Base-by-base conservation (phyloP, 2,113 vertebrate genomes). In the Solea senegalensis region DNA sequence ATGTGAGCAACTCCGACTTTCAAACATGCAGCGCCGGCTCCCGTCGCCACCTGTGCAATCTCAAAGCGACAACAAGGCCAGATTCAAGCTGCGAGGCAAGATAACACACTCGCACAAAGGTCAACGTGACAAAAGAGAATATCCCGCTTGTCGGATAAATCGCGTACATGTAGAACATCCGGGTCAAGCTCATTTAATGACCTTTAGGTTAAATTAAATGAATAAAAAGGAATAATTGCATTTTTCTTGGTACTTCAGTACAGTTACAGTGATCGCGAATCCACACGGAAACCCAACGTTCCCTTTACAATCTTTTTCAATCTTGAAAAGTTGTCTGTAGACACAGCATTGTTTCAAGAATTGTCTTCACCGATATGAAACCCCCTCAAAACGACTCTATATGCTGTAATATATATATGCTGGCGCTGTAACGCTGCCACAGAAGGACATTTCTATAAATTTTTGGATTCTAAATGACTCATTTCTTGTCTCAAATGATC, bases 61-160 rank as follows among this genome's bases (percentile, higher is more conserved):
- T 66, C 59, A 68, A 59, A 74, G 64, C 2, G 8, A 65, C 68
- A 70, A 76, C 65, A 52, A 65, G 54, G 41, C 41, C 65, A 51
- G 68, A 74, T 50, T 77, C 55, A 61, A 74, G 79, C 80, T 76
- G 85, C n/a, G 60, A 65, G 69, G 77, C 34, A 6, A 71, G 80
- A 83, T 84, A 86, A 71, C 65, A 60, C 54, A 52, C 49, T 44
- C 39, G 34, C 60, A 65, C 51, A 81, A 63, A 82, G 70, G 78
- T 82, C 77, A 72, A 44, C 28, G 7, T 26, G 43, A 61, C 28
- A 8, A 1, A 49, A 75, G 53, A 34, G 55, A 62, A 69, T 21
- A n/a, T 46, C 56, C 44, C 16, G 16, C 50, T 72, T 61, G 39
- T 48, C 49, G 53, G 41, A 69, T 50, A 9, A 66, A 66, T 62